A percentile compares a stretch with the other conserved stretches of the same genome.
Conservation (phyloP, 35 echinoderm and acorn worm genomes). For the Acanthaster planci region DNA sequence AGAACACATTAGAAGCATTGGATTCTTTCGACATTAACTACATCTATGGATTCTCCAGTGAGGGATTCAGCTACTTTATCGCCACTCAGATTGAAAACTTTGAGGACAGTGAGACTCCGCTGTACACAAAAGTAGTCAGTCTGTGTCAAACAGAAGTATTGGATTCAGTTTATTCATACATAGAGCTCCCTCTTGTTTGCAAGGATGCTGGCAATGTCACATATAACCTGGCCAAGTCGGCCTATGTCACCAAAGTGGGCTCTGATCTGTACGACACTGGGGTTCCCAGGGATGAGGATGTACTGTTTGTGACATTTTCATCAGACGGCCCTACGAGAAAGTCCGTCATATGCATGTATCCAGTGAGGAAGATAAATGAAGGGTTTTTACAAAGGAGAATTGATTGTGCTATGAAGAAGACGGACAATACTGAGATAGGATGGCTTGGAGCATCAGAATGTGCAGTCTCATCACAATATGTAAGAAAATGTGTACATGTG, state of each 20-base stretch:
- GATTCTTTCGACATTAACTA: conserved; percentile 63
- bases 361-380: conserved; percentile 45
- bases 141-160: conserved; percentile 53
- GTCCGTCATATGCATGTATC: conserved; percentile 83
- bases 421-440: conserved; percentile 51
- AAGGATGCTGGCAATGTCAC: background rate
- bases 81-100: conserved; percentile 45
- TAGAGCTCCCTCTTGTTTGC: conserved; percentile 77
- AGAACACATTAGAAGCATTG: background rate
- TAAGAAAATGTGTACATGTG: conserved; percentile 8
- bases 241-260: conserved; percentile 52
- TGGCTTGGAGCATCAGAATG: conserved; percentile 38
- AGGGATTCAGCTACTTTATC: conserved; percentile 73
- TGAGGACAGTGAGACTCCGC: conserved; percentile 22
- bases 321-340: conserved; percentile 27
- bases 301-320: conserved; percentile 75
- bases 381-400: conserved; percentile 48
- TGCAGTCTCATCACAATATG: background rate
- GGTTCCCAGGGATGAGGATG: conserved; percentile 1
- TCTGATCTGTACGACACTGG: background rate
- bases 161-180: conserved; percentile 46
- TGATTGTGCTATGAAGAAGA: conserved; percentile 21
- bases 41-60: conserved; percentile 67
- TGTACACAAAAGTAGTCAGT: conserved; percentile 73
- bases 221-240: conserved; percentile 79